Percentiles rank a stretch among this genome's conserved stretches.
Evolutionary conservation across 2,797 vertebrate genomes (phyloP).

Genomic region (Benthosema pterotum): DNA sequence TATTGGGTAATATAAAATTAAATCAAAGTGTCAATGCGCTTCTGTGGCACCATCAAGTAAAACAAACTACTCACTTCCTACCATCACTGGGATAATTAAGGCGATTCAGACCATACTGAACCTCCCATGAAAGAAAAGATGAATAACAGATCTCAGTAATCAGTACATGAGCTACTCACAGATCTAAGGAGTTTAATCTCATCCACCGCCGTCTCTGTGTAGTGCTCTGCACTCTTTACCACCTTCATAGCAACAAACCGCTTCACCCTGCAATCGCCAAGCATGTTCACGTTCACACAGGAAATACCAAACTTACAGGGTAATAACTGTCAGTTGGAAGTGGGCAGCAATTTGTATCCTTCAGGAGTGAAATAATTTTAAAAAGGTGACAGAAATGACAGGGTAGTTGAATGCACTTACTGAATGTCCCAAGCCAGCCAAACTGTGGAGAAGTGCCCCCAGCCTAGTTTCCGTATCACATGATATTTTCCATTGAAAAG

Average conservation of each 20-base stretch:
- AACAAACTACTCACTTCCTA: neutral
- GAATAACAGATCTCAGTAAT: neutral
- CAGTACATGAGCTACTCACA: conserved; percentile 78
- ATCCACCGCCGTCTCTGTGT: conserved; percentile 97
- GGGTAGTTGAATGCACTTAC: conserved; percentile 74
- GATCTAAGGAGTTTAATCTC: conserved; percentile 96
- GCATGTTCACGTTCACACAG: conserved; percentile 35
- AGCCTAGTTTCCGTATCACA: conserved; percentile 96
- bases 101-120: neutral
- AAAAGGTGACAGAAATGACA: conserved; percentile 4
- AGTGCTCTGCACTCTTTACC: conserved; percentile 98
- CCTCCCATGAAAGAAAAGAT: neutral
- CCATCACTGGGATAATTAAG: neutral
- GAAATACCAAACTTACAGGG: conserved; percentile 27
- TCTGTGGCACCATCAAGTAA: neutral
- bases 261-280: conserved; percentile 84
- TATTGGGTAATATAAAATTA: conserved; percentile 3
- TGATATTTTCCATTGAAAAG: conserved; percentile 97
- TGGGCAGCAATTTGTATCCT: conserved; percentile 1
- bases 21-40: neutral
- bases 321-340: conserved; percentile 10
- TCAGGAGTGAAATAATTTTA: conserved; percentile 21
- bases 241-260: conserved; percentile 99
- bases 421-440: conserved; percentile 98
- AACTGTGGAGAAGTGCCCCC: conserved; percentile 99